A percentile compares a stretch with the other conserved stretches of the same genome.
Evolutionary conservation across 2,113 vertebrate genomes (phyloP).

Genomic region (Nycticebus coucang): DNA sequence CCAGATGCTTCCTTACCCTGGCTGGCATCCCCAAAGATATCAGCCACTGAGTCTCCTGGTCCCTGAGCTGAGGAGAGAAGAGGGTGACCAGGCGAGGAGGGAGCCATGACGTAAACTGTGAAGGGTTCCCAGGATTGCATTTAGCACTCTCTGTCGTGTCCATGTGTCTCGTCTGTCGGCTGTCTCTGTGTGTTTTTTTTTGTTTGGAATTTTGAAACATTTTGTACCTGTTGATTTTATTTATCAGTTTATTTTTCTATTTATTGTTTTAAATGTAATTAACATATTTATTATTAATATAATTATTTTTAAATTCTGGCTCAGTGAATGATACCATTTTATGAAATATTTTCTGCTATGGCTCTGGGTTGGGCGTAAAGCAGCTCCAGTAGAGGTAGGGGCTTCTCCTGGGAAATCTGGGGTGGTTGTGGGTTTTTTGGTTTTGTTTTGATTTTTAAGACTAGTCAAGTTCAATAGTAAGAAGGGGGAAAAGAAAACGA

Average conservation of each 20-base stretch:
- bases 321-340: not conserved
- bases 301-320: conserved; percentile 82
- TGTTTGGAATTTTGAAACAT: conserved; percentile 63
- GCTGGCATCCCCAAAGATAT: conserved; percentile 4
- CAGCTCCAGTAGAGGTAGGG: not conserved
- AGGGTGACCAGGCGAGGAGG: not conserved
- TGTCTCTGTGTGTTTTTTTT: conserved; percentile 58
- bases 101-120: not conserved
- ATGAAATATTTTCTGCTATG: not conserved
- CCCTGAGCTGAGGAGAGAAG: not conserved
- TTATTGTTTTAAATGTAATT: conserved; percentile 82
- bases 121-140: conserved; percentile 34
- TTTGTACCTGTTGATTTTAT: conserved; percentile 82
- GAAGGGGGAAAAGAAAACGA: too few species aligned
- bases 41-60: conserved; percentile 28
- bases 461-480: too few species aligned
- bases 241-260: conserved; percentile 75
- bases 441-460: too few species aligned
- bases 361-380: not conserved
- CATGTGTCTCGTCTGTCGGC: conserved; percentile 67
- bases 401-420: not conserved
- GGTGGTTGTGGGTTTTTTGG: too few species aligned
- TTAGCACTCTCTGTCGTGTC: not conserved
- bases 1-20: not conserved
- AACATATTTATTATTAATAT: conserved; percentile 84